Evolutionary conservation across 2,888 invertebrate genomes (phyloP), one percentile per base, ranked within the genome.

Genomic region (Caenorhabditis angaria): DNA sequence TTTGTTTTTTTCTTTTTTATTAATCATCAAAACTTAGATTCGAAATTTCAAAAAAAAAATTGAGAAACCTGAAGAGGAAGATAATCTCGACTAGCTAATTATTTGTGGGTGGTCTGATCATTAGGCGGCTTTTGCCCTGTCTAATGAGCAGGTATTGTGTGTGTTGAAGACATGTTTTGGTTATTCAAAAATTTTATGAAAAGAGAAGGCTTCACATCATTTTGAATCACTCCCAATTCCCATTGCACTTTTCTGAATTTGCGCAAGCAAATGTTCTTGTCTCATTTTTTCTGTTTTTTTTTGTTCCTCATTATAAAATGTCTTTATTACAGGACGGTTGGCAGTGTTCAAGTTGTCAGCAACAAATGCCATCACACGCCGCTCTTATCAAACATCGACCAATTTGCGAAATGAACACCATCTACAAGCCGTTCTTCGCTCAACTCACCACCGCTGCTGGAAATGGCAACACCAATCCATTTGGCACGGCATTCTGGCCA

Each of bases 311-410:
- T 29, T 22, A 51, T 41, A 2, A 47, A 35, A 51, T 59, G 41
- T 29, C 51, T 14, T 54, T 51, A 8, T 72, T 78, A n/a, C 62
- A 78, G 78, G 76, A 74, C 69, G 76, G 73, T 88, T 94, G 94
- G 87, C 95, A 94, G 90, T 97, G 78, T 47, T 53, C 78, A 5
- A 67, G 47, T 24, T 77, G 79, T 65, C 60, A 75, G 18, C 53
- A 50, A n/a, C 32, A 48, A 18, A 97, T 97, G 89, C 93, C 93
- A 67, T 95, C 95, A 0, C 92, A 93, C 69, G 94, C 95, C 2
- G 94, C 95, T 29, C 91, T 97, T 59, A 92, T 94, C 78, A 97
- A 97, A 88, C 97, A 97, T 89, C 95, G 95, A 89, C 91, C 95
- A 81, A 95, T 95, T 90, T 97, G 97, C 89, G 96, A 96, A 88